Conservation (phyloP, 2,888 invertebrate genomes). For the Elegia similella region DNA sequence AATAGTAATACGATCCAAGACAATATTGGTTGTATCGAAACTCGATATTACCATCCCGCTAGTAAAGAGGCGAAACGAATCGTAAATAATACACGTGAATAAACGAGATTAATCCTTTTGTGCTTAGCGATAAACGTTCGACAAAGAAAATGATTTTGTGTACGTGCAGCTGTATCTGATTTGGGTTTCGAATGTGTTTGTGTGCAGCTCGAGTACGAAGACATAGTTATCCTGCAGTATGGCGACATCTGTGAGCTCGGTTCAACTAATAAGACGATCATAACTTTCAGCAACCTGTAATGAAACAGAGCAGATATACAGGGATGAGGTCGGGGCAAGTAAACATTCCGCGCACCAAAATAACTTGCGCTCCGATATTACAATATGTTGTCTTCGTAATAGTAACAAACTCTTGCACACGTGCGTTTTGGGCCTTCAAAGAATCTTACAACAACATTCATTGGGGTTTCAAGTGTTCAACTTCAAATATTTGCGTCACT, state of each 20-base stretch:
- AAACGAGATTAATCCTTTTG: constrained; percentile 69
- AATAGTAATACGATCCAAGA: constrained; percentile 64
- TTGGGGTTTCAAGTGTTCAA: not conserved
- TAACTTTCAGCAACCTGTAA: constrained; percentile 54
- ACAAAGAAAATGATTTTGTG: constrained; percentile 40
- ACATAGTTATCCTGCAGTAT: constrained; percentile 51
- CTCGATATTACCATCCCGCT: constrained; percentile 63
- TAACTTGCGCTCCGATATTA: constrained; percentile 2
- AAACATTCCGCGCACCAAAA: constrained; percentile 25
- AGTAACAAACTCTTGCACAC: constrained; percentile 1
- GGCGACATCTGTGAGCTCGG: constrained; percentile 61
- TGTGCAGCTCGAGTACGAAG: constrained; percentile 16
- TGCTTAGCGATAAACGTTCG: constrained; percentile 38
- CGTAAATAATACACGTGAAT: constrained; percentile 74
- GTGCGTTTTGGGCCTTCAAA: not conserved
- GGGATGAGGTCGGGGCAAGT: constrained; percentile 20
- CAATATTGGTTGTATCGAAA: constrained; percentile 71
- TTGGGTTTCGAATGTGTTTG: constrained; percentile 36
- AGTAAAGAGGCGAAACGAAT: constrained; percentile 70
- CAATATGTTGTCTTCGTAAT: not conserved
- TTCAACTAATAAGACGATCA: constrained; percentile 60
- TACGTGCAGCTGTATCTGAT: constrained; percentile 48
- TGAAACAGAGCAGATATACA: constrained; percentile 39
- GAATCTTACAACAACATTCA: not conserved
- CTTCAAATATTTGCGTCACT: constrained; percentile 13